Conservation (phyloP, 2,113 vertebrate genomes). For the Sinocyclocheilus maitianheensis region DNA sequence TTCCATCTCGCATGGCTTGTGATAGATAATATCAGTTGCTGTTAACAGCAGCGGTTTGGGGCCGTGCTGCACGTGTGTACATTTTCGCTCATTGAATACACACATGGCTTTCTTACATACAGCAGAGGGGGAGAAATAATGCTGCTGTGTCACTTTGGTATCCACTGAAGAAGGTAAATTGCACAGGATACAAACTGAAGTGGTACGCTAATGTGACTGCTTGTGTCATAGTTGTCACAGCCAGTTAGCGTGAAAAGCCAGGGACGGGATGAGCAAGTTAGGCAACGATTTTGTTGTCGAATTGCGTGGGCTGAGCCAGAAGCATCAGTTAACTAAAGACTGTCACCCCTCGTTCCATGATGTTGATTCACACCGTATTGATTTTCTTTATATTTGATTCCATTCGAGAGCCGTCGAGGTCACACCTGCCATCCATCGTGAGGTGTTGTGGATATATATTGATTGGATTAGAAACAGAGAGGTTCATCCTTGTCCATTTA, state of each 20-base stretch:
- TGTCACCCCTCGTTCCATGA: slow-evolving; percentile 40
- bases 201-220: slow-evolving; percentile 48
- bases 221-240: slow-evolving; percentile 53
- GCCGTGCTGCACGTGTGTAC: not conserved
- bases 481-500: slow-evolving; percentile 51
- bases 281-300: slow-evolving; percentile 32
- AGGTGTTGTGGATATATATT: slow-evolving; percentile 54
- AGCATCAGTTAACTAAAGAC: slow-evolving; percentile 46
- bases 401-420: slow-evolving; percentile 36
- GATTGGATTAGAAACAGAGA: slow-evolving; percentile 53
- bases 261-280: slow-evolving; percentile 32
- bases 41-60: slow-evolving; percentile 1
- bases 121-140: not conserved
- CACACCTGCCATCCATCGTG: slow-evolving; percentile 52
- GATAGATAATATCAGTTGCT: slow-evolving; percentile 5
- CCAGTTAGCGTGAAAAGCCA: slow-evolving; percentile 12
- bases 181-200: slow-evolving; percentile 40
- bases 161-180: slow-evolving; percentile 20
- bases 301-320: slow-evolving; percentile 18
- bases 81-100: not conserved
- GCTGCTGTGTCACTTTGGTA: slow-evolving; percentile 26
- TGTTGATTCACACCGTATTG: slow-evolving; percentile 56
- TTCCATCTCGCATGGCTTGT: not conserved
- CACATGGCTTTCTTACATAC: not conserved
- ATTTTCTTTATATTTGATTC: slow-evolving; percentile 57